Conservation (phyloP, 2,113 vertebrate genomes). For the Oreochromis tanganicae region DNA sequence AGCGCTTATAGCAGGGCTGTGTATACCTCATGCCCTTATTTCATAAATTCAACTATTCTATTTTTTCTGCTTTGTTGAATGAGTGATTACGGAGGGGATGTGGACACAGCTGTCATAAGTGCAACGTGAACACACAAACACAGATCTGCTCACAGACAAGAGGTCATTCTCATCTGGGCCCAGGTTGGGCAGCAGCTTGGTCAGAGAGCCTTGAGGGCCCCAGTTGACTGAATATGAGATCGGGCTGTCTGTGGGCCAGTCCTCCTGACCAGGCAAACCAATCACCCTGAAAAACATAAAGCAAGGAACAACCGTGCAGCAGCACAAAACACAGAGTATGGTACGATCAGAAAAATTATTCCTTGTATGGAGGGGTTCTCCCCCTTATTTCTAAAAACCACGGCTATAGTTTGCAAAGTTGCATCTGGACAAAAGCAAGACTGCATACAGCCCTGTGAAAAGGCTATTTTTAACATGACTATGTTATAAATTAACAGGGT, state of each 20-base stretch:
- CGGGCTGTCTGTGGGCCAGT: slow-evolving; percentile 67
- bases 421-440: not conserved
- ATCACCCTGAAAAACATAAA: slow-evolving; percentile 50
- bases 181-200: slow-evolving; percentile 48
- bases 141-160: slow-evolving; percentile 55
- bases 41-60: not conserved
- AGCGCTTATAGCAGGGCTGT: not conserved
- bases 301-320: not conserved
- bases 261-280: slow-evolving; percentile 64
- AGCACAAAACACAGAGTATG: not conserved
- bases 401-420: rapidly evolving
- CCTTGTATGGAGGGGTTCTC: not conserved
- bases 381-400: not conserved
- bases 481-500: not conserved
- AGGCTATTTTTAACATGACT: not conserved
- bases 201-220: slow-evolving; percentile 1
- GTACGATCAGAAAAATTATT: not conserved
- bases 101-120: not conserved
- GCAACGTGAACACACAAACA: not conserved
- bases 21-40: not conserved
- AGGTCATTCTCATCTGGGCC: slow-evolving; percentile 55
- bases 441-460: not conserved
- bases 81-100: not conserved
- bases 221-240: slow-evolving; percentile 47
- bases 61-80: not conserved